Evolutionary conservation across 1,140 invertebrate species (phyloP), one percentile per base, ranked within the genome.

Genomic region (Euschistus heros): DNA sequence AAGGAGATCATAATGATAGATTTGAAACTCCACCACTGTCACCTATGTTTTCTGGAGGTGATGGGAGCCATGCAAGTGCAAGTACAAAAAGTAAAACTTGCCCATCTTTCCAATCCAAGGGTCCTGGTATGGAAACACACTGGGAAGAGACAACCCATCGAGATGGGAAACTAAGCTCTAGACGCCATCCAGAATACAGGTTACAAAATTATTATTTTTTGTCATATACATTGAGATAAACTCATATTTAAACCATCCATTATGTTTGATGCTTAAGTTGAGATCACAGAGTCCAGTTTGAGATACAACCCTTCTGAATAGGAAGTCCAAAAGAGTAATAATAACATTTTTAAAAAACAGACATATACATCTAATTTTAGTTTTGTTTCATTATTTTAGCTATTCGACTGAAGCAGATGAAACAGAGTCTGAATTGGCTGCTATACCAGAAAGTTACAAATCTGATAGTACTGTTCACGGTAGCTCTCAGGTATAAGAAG

Each of bases 361-460:
- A 52, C 3, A 22, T 26, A 26, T 26, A 26, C 2, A 27, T 7
- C 1, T 18, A 26, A n/a, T 27, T 60, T n/a, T 17, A 27, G 6
- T 67, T 61, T 55, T 5, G 26, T 20, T 2, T 60, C 47, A 33
- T 59, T 66, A 47, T 66, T 68, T 22, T 66, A 85, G 86, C 72
- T 87, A 84, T 74, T 88, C 86, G 66, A 76, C 86, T 67, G 89
- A 91, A 75, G 84, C 82, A 63, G 88, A 92, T 75, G 89, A 90
- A 70, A 86, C 86, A 8, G 90, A 92, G 76, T 89, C 87, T 26
- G 89, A 92, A 75, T 76, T 92, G 70, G 88, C 91, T 66, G 89
- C 86, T 65, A 92, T 92, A 73, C 89, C 89, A 37, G 91, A 92
- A 78, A 88, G 88, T 75, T 87, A 90, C 72, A 86, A 88, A 74